Base-by-base conservation (phyloP, 2,888 invertebrate genomes). In the Yponomeuta evonymella region DNA sequence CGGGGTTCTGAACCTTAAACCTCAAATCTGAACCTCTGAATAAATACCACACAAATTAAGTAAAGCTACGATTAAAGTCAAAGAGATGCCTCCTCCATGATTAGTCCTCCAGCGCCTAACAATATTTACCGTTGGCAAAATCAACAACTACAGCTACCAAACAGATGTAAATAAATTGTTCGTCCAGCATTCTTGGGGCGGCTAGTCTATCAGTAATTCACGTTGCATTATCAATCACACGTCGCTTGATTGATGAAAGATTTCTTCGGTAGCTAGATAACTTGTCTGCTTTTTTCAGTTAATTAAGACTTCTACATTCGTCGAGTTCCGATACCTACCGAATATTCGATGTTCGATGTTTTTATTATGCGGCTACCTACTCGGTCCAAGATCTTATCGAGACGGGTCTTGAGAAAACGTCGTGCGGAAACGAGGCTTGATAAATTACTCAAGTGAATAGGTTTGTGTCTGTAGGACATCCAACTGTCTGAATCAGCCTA, bases 141-240 rank as follows among this genome's bases (percentile, higher is more conserved):
- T 89, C 89, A 90, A 90, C 90, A 91, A 90, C 89, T 90, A 15
- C 51, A 15, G 83, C 83, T 85, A 89, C 86, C 51, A 85, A 84
- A 88, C 89, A 89, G 85, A 90, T 91, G 89, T 90, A 91, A 91
- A 91, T 90, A 91, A 89, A 90, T 90, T 86, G 90, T 72, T 70
- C 88, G 87, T 88, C 81, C 88, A 87, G 83, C 84, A 83, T 86
- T 86, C 86, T 81, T 83, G 81, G 83, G 87, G 86, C 88, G 88
- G 87, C 85, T 82, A 80, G 87, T 88, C 86, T 88, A 91, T 92
- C 91, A 91, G 90, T 90, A 90, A 89, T 89, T 89, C 91, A 90
- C 89, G 83, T 87, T 82, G 83, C 83, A 86, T 89, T 90, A 92
- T 92, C 91, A 92, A 91, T 91, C 92, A 92, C 85, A 78, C 81